Evolutionary conservation across 2,113 vertebrate genomes (phyloP), one percentile per base, ranked within the genome.

Genomic region (Erythrolamprus reginae): DNA sequence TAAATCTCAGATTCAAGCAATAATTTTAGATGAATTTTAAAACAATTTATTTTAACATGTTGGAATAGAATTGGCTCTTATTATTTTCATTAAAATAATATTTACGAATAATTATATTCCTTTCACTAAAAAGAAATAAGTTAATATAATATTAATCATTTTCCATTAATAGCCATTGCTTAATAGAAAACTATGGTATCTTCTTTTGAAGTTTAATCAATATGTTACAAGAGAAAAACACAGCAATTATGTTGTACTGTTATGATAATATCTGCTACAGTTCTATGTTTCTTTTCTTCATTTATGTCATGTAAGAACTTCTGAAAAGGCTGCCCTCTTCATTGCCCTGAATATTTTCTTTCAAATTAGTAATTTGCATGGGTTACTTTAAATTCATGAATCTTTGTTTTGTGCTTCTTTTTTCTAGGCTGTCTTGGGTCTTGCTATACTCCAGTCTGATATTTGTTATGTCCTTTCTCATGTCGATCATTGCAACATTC

Each of bases 401-500:
- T 53, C 42, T 52, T 4, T 82, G 92, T 61, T 61, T 7, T 10
- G 42, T 45, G 90, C 56, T 90, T 45, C 17, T 1, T 48, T n/a
- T 90, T 93, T 94, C 12, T 94, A 99, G 99, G 99, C 97, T 99
- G 55, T 99, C 99, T 0, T 99, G 99, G 99, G 99, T 98, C 70
- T 98, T 99, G 45, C 97, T 99, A 17, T 99, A 99, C 48, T 94
- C 98, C 0, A 98, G 96, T 38, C 96, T 99, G 94, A 98, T 99
- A 65, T 98, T 98, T 86, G 96, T 98, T 89, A 98, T 99, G 97
- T 99, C 99, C 86, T 90, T 99, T 92, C 97, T 99, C 21, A 99
- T 99, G 98, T 97, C 99, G 0, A 89, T 99, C 94, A 99, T 99
- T 4, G 98, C 98, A 0, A 99, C 99, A 0, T 98, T 96, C 91